Evolutionary conservation across 1,140 invertebrate species (phyloP), one percentile per base, ranked within the genome.

Genomic region (Drosophila sechellia): DNA sequence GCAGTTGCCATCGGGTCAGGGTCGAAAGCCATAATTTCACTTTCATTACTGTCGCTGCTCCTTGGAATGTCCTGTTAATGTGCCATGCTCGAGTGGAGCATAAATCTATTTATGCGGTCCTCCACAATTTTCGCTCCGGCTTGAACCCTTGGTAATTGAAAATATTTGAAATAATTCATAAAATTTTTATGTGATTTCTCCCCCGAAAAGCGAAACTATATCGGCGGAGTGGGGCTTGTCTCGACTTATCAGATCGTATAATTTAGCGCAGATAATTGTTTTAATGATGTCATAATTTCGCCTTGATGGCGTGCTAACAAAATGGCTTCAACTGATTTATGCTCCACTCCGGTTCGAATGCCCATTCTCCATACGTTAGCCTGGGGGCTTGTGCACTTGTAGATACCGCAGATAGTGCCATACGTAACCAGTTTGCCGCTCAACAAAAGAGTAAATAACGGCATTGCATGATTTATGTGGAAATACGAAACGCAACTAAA

Each of bases 151-250:
- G 81, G 79, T 89, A 89, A 89, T 89, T 89, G 84, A 89, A 89
- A 89, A 89, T 89, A 80, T 89, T 89, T 90, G 56, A 78, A 84
- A 89, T 89, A 89, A 89, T 89, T 89, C 84, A 89, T 90, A 89
- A 77, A 84, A 89, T 84, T 84, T 71, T 89, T 89, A 89, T 89
- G 84, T 72, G 84, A 89, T 89, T 84, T 83, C 35, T 31, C 15
- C 59, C 64, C 73, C 61, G 15, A 73, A 83, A 73, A 79, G 73
- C 50, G 69, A 77, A 81, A 68, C 71, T 65, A 68, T 66, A 63
- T 53, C 64, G 60, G 13, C 15, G 49, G 55, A 52, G 64, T 58
- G 68, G 64, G 52, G 42, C 25, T 37, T 45, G 42, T 60, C 39
- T 54, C 40, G 50, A 86, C 43, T 64, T 78, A 75, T 85, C 63